Base-by-base conservation (phyloP, 1,140 invertebrate genomes). In the Drosophila oshimai region DNA sequence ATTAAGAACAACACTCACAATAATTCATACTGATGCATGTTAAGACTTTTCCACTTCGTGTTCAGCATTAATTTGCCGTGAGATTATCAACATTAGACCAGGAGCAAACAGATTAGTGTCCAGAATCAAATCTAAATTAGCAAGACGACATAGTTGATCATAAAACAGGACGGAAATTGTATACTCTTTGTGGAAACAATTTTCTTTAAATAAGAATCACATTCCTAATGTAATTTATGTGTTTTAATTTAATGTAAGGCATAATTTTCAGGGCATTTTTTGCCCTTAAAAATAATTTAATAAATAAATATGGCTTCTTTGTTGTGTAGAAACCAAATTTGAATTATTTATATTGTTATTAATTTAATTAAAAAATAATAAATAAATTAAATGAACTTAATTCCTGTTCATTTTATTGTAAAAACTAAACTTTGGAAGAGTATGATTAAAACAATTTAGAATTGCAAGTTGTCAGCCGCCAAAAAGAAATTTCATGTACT, bases 1-100 rank as follows among this genome's bases (percentile, higher is more conserved):
- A 72, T 72, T 65, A 53, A 86, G 31, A 54, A 54, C 37, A 54
- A 58, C 65, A 71, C 60, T 86, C 58, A 57, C 62, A 44, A 64
- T 83, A 70, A 83, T 83, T 86, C 72, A 83, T 79, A 74, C 26
- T 71, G 70, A 34, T 53, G 77, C 72, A 57, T 81, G 75, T 54
- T 42, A 64, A 81, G 64, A 73, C 49, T 77, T 78, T 79, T 75
- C 69, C 72, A 61, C 67, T 61, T 64, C 81, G 65, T 84, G 80
- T 84, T 86, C 75, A 86, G 57, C 75, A 84, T 84, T 84, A 80
- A 84, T 84, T 84, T 73, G 44, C 65, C 61, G 53, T 58, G 71
- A 79, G 69, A 81, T 73, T 83, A 83, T 77, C 39, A 55, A 50
- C 54, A 69, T 64, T 62, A 65, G 55, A 62, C 39, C 17, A 31